A percentile compares a stretch with the other conserved stretches of the same genome.
Conservation (phyloP, 2,113 vertebrate species). For the Varanus komodoensis region DNA sequence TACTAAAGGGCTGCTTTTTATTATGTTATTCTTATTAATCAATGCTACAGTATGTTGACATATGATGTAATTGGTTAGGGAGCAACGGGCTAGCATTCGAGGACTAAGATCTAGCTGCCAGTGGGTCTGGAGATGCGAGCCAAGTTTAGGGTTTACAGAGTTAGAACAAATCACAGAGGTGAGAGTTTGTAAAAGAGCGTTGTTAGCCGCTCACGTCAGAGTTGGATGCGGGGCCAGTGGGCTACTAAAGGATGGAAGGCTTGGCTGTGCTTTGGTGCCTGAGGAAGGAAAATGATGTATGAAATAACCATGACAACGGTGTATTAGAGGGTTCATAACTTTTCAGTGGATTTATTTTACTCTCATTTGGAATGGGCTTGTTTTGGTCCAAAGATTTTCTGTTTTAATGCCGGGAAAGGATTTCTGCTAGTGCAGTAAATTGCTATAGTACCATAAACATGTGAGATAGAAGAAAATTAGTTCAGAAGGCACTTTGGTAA, state of each 20-base stretch:
- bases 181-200: not conserved
- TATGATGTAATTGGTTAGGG: constrained; percentile 11
- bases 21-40: constrained; percentile 24
- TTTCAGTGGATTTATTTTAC: not conserved
- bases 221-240: not conserved
- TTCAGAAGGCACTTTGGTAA: not conserved
- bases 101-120: not conserved
- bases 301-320: accelerated
- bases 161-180: not conserved
- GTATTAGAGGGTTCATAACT: not conserved
- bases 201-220: not conserved
- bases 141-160: not conserved
- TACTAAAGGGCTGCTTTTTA: not conserved
- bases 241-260: not conserved
- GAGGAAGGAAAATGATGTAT: not conserved
- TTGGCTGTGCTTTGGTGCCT: not conserved
- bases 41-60: not conserved
- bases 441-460: constrained; percentile 2
- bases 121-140: not conserved
- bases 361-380: not conserved
- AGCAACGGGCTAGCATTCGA: not conserved
- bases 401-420: not conserved
- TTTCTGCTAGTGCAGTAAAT: constrained; percentile 2
- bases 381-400: not conserved
- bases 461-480: not conserved